Evolutionary conservation across 2,113 vertebrate species (phyloP).

Genomic region (Menidia beryllina): DNA sequence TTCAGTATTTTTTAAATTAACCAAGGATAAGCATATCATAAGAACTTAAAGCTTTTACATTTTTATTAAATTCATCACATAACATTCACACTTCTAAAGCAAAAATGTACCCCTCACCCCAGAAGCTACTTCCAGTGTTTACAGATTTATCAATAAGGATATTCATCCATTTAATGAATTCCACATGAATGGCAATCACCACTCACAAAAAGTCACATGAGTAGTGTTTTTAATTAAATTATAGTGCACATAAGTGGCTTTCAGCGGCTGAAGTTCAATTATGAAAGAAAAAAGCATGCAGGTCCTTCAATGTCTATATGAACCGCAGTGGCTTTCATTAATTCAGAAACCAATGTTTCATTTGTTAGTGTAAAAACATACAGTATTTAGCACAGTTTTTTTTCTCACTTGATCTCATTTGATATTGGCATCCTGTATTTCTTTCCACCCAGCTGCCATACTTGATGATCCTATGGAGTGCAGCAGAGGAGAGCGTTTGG

Average conservation of each 20-base stretch:
- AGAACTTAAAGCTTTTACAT: slow-evolving; percentile 15
- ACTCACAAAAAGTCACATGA: slow-evolving; percentile 34
- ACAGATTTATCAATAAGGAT: slow-evolving; percentile 37
- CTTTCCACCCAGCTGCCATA: slow-evolving; percentile 77
- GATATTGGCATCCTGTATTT: not conserved
- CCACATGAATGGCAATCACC: slow-evolving; percentile 42
- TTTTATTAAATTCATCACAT: slow-evolving; percentile 36
- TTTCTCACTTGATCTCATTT: slow-evolving; percentile 3
- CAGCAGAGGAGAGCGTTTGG: slow-evolving; percentile 96
- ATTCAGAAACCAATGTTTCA: slow-evolving; percentile 6
- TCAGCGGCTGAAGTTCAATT: slow-evolving; percentile 33
- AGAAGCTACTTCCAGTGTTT: slow-evolving; percentile 37
- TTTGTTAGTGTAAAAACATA: slow-evolving; percentile 11
- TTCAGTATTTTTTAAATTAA: not conserved
- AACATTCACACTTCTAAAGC: slow-evolving; percentile 21
- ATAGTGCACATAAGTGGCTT: slow-evolving; percentile 31
- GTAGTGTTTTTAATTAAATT: slow-evolving; percentile 38
- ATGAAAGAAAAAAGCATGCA: not conserved
- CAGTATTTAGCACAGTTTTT: not conserved
- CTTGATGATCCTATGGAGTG: slow-evolving; percentile 99
- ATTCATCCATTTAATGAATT: slow-evolving; percentile 21
- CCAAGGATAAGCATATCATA: not conserved
- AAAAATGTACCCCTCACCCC: not conserved
- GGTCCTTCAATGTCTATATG: not conserved
- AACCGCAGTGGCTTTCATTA: not conserved